Evolutionary conservation across 2,113 vertebrate genomes (phyloP).

Genomic region (Ochotona princeps): DNA sequence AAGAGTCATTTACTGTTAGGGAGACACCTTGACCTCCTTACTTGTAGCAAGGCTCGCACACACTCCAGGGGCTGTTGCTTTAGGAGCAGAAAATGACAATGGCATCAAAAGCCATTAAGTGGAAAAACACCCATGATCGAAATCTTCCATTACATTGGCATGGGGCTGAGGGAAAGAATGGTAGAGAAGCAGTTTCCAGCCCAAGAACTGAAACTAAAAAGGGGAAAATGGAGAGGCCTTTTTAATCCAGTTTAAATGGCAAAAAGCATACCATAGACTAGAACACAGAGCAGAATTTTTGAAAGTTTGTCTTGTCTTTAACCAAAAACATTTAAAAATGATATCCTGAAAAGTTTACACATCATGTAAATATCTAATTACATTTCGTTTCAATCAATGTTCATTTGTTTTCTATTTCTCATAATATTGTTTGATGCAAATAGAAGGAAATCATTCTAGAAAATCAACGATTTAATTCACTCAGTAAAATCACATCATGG

Average conservation of each 20-base stretch:
- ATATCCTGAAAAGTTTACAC: background rate
- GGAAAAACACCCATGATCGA: background rate
- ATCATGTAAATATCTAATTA: background rate
- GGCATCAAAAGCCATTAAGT: rapidly evolving
- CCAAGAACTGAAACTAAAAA: background rate
- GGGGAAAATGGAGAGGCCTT: background rate
- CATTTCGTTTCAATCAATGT: background rate
- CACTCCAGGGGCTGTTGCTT: background rate
- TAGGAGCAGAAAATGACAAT: background rate
- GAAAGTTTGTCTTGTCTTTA: background rate
- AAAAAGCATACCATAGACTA: background rate
- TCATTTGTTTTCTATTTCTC: constrained; percentile 5
- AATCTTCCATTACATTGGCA: background rate
- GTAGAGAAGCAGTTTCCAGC: background rate
- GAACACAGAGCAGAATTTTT: background rate
- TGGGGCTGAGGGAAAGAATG: background rate
- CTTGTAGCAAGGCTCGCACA: background rate
- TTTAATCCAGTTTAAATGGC: background rate
- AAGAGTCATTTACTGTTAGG: background rate
- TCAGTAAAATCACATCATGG: background rate
- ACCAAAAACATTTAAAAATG: constrained; percentile 37
- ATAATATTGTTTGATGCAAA: constrained; percentile 13
- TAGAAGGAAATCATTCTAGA: background rate
- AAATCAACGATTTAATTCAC: background rate
- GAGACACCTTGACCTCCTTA: background rate